Evolutionary conservation across 2,888 invertebrate genomes (phyloP).

Genomic region (Elegia similella): DNA sequence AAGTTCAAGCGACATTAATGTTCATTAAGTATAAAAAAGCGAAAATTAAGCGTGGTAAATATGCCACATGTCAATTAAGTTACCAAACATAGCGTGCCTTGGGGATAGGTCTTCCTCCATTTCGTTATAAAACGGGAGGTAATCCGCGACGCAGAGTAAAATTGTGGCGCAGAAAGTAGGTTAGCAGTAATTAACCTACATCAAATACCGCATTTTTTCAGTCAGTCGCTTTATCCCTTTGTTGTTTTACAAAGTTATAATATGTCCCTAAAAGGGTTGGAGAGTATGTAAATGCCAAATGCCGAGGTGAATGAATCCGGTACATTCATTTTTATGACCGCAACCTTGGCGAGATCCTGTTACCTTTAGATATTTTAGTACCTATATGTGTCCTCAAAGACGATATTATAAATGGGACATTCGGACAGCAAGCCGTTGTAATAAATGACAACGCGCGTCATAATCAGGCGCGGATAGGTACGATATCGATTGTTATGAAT

Average conservation of each 20-base stretch:
- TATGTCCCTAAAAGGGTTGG: conserved; percentile 1
- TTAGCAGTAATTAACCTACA: conserved; percentile 17
- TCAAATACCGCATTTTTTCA: conserved; percentile 15
- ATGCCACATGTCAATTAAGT: neutral
- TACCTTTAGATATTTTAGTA: neutral
- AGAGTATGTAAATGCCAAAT: conserved; percentile 8
- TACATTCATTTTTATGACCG: conserved; percentile 11
- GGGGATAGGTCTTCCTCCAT: conserved; percentile 6
- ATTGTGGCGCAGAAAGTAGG: conserved; percentile 12
- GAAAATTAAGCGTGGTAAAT: neutral
- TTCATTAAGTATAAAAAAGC: neutral
- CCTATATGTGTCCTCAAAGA: neutral
- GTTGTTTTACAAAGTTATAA: conserved; percentile 4
- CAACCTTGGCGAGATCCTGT: conserved; percentile 13
- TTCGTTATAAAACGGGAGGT: conserved; percentile 5
- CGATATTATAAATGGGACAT: conserved; percentile 6
- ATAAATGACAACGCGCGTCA: conserved; percentile 1
- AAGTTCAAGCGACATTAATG: too few relatives aligned
- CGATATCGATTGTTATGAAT: neutral
- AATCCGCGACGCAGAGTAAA: conserved; percentile 1
- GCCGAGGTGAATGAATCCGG: conserved; percentile 9
- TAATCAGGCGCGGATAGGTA: neutral
- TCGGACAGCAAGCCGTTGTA: neutral
- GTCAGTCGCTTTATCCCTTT: conserved; percentile 5
- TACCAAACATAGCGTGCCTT: conserved; percentile 2